phyloP scores from a whole-genome alignment of 2,797 vertebrate genomes.

The Mormyrus proboscirostris region DNA sequence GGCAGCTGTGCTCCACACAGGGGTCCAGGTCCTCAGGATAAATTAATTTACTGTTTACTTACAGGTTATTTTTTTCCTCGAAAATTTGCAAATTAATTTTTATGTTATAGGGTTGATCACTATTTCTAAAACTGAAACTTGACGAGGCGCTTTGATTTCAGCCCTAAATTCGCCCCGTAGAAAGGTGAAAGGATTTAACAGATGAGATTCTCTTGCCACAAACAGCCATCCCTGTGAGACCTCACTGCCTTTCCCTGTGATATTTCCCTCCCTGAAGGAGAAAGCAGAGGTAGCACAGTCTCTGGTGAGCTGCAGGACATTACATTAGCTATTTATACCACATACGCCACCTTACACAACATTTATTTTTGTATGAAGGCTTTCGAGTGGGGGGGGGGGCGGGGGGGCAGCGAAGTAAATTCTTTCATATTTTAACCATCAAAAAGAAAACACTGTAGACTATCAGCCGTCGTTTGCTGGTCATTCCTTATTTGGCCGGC shows the following conservation, averaged over 20 bases:
- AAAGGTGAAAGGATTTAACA: background rate
- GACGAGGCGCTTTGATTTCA: background rate
- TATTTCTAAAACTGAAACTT: background rate
- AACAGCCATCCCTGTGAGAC: background rate
- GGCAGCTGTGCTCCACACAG: background rate
- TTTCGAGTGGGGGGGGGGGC: background rate
- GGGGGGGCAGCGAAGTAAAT: background rate
- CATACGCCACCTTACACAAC: background rate
- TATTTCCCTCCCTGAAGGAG: background rate
- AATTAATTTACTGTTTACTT: background rate
- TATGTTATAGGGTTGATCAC: background rate
- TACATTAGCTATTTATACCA: background rate
- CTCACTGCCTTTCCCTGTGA: background rate
- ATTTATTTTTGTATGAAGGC: constrained; percentile 5
- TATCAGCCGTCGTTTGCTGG: background rate
- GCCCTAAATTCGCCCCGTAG: background rate
- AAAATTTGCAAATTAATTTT: constrained; percentile 6
- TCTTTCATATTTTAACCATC: background rate
- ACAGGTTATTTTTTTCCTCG: background rate
- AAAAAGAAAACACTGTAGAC: background rate
- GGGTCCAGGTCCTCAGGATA: background rate
- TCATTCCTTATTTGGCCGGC: background rate
- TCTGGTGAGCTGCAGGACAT: background rate
- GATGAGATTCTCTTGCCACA: background rate
- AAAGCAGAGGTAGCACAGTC: background rate